A percentile compares a stretch with the other conserved stretches of the same genome.
phyloP scores from a whole-genome alignment of 2,888 invertebrate species.

The Dichetophora obliterata region DNA sequence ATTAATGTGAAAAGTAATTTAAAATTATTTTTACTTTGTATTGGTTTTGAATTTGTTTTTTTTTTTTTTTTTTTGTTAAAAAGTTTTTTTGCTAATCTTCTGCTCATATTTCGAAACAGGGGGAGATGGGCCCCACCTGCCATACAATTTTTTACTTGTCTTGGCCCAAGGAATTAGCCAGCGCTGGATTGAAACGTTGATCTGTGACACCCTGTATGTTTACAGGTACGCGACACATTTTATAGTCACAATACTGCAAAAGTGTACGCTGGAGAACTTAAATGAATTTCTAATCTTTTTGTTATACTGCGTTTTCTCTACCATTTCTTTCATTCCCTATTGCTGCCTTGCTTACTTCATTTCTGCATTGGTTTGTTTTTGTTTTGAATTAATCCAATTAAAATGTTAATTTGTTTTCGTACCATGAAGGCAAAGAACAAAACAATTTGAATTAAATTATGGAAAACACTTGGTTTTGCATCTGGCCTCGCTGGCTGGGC shows the following conservation, averaged over 20 bases:
- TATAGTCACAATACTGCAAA: background rate
- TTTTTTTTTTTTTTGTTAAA: no score
- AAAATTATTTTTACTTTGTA: no score
- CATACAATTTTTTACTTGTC: no score
- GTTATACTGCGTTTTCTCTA: background rate
- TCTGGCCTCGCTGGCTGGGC: background rate
- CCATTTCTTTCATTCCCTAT: background rate
- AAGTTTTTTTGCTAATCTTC: no score
- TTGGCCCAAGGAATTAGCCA: no score
- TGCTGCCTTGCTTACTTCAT: background rate
- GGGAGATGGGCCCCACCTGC: no score
- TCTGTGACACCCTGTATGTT: no score
- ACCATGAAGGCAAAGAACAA: background rate
- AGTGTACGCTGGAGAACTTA: background rate
- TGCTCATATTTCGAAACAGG: no score
- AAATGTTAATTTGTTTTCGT: conserved; percentile 29
- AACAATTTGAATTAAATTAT: conserved; percentile 21
- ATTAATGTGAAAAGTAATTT: no score
- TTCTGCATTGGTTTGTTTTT: background rate
- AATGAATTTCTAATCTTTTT: background rate
- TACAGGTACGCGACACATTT: no score
- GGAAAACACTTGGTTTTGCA: conserved; percentile 17
- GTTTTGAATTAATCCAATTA: conserved; percentile 28
- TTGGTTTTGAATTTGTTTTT: no score
- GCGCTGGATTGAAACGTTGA: no score